Conservation (phyloP, 2,797 vertebrate genomes). For the Syngnathus acus region DNA sequence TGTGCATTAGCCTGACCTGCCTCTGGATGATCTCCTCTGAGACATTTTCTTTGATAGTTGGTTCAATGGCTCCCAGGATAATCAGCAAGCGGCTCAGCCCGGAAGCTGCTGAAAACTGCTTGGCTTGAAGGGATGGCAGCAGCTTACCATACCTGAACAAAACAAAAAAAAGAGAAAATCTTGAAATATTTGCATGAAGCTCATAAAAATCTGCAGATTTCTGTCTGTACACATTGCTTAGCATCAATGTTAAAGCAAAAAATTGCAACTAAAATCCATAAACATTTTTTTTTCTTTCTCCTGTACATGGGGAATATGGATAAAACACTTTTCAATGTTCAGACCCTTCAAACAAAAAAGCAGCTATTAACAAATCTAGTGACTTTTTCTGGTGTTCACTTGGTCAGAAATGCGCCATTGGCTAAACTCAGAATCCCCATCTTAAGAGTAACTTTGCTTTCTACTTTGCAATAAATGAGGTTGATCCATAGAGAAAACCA, state of each 20-base stretch:
- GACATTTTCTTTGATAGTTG: constrained; percentile 58
- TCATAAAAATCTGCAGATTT: background rate
- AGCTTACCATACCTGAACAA: constrained; percentile 67
- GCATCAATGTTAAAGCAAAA: background rate
- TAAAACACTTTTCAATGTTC: background rate
- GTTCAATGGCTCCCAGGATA: constrained; percentile 71
- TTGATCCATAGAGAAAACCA: background rate
- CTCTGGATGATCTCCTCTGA: constrained; percentile 68
- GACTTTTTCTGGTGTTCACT: background rate
- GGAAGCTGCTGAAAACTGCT: constrained; percentile 73
- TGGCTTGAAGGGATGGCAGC: constrained; percentile 68
- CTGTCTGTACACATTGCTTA: background rate
- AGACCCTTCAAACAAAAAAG: background rate
- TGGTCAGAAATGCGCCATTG: background rate
- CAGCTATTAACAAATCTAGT: background rate
- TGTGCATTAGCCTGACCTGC: constrained; percentile 58
- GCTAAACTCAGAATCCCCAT: background rate
- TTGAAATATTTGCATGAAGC: constrained; percentile 10
- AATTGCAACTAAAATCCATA: background rate
- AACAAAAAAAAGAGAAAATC: constrained; percentile 22
- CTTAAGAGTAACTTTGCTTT: background rate
- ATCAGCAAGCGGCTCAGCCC: constrained; percentile 73
- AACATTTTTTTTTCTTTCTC: background rate
- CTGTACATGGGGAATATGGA: background rate
- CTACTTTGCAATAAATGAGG: background rate